These are phyloP conservation scores for Globodera rostochiensis DNA, from an alignment of 1,140 invertebrate genomes.

Conservation along the genomic window DNA sequence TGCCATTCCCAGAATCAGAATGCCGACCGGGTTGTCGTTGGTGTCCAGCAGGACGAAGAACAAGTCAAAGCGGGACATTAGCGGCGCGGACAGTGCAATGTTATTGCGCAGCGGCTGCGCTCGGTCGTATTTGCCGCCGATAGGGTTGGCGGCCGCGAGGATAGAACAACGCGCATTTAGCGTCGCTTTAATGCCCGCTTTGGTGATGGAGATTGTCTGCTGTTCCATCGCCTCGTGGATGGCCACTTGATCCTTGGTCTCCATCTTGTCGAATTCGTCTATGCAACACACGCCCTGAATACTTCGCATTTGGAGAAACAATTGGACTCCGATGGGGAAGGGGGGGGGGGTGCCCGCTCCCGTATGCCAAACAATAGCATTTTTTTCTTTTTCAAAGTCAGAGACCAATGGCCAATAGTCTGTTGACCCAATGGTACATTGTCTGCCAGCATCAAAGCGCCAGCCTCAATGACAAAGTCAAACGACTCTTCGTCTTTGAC, in stretches of 20 bases:
- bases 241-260: constrained; percentile 91
- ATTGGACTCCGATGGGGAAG: neutral
- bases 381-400: neutral
- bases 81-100: constrained; percentile 87
- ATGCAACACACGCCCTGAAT: constrained; percentile 90
- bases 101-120: constrained; percentile 93
- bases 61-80: constrained; percentile 98
- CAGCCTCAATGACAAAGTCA: constrained; percentile 99
- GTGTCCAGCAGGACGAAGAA: constrained; percentile 83
- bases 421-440: constrained; percentile 70
- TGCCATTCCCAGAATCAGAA: no score
- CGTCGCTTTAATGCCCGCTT: constrained; percentile 93
- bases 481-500: constrained; percentile 94
- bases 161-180: constrained; percentile 97
- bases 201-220: constrained; percentile 97
- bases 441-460: constrained; percentile 97
- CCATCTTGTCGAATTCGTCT: constrained; percentile 99
- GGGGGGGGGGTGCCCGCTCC: neutral
- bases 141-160: constrained; percentile 94
- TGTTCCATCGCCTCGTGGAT: constrained; percentile 99
- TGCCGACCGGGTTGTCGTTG: constrained; percentile 27
- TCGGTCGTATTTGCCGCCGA: constrained; percentile 90
- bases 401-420: constrained; percentile 13
- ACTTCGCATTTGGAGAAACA: neutral
- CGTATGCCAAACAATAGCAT: neutral